Conservation (phyloP, 2,113 vertebrate genomes). For the Pelmatolapia mariae region DNA sequence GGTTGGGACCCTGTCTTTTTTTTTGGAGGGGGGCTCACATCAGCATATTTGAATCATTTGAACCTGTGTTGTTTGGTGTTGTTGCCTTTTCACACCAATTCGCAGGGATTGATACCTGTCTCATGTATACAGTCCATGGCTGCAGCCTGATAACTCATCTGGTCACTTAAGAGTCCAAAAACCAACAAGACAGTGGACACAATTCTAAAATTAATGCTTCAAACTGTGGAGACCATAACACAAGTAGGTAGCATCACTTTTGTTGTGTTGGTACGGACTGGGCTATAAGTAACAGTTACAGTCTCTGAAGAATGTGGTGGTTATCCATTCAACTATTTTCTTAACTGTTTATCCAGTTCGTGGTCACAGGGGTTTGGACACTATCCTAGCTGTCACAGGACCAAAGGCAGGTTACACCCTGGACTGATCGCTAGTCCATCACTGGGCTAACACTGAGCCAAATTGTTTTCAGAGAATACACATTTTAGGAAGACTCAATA, state of each 20-base stretch:
- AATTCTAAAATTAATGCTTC: background rate
- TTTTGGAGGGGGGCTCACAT: background rate
- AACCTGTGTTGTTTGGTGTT: background rate
- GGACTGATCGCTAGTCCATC: background rate
- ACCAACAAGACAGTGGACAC: background rate
- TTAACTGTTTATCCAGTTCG: background rate
- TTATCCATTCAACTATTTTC: background rate
- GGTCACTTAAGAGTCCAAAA: background rate
- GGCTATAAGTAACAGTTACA: background rate
- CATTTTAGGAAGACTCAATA: background rate
- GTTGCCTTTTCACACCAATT: background rate
- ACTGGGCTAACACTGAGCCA: background rate
- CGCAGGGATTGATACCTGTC: background rate
- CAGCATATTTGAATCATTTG: background rate
- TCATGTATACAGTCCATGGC: background rate
- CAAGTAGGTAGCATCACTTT: background rate
- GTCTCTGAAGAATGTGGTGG: background rate
- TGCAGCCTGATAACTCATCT: background rate
- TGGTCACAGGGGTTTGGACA: background rate
- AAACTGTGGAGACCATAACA: background rate
- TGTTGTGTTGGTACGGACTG: background rate
- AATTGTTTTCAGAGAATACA: background rate
- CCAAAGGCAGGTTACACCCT: background rate
- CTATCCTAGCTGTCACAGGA: background rate
- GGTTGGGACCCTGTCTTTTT: background rate